Evolutionary conservation across 2,888 invertebrate genomes (phyloP).

Genomic region (Cryptops parisi): DNA sequence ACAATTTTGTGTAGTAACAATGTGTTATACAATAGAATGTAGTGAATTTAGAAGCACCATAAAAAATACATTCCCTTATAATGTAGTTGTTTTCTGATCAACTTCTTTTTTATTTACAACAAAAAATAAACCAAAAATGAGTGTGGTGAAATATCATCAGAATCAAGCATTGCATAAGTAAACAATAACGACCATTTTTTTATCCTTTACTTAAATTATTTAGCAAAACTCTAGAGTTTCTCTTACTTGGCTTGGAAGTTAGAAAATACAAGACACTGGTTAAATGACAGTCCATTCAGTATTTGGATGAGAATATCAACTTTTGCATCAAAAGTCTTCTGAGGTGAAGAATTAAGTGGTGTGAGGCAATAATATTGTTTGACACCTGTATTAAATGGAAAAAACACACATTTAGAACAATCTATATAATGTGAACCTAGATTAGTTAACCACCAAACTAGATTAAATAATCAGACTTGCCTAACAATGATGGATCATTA

Average conservation of each 20-base stretch:
- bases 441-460: neutral
- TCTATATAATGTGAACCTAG: neutral
- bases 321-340: constrained; percentile 30
- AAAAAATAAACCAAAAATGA: too few species aligned
- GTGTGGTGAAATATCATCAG: too few species aligned
- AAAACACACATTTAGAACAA: constrained; percentile 1
- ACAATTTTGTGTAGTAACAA: too few species aligned
- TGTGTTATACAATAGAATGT: too few species aligned
- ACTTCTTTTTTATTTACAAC: too few species aligned
- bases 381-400: constrained; percentile 26
- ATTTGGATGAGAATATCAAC: constrained; percentile 35
- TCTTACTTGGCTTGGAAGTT: constrained; percentile 59
- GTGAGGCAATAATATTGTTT: constrained; percentile 29
- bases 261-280: constrained; percentile 82
- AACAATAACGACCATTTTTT: too few species aligned
- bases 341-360: constrained; percentile 27
- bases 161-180: too few species aligned
- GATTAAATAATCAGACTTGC: constrained; percentile 21
- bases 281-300: constrained; percentile 56
- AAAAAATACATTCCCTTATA: too few species aligned
- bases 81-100: too few species aligned
- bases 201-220: neutral
- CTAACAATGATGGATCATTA: constrained; percentile 43
- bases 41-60: too few species aligned
- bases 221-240: constrained; percentile 5